Evolutionary conservation across 2,797 vertebrate species (phyloP).

Genomic region (Neostethus bicornis): DNA sequence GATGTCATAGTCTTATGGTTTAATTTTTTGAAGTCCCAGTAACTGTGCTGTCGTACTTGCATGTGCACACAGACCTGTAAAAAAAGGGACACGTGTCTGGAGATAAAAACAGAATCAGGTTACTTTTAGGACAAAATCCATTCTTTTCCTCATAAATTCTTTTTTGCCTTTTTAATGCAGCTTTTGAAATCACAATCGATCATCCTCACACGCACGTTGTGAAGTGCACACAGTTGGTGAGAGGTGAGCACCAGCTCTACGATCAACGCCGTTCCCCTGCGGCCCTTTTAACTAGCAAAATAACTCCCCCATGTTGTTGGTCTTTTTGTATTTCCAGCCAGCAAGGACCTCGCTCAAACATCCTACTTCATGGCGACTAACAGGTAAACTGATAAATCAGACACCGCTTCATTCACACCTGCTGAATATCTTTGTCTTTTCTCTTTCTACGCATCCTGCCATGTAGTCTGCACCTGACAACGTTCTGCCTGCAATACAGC

Average conservation of each 20-base stretch:
- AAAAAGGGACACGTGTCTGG: too few species aligned
- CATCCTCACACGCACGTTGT: slow-evolving; percentile 97
- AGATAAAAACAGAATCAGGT: too few species aligned
- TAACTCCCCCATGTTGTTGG: slow-evolving; percentile 35
- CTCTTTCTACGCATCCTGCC: slow-evolving; percentile 44
- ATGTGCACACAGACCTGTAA: too few species aligned
- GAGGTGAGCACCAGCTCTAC: slow-evolving; percentile 83
- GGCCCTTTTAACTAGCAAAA: neutral
- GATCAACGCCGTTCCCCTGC: neutral
- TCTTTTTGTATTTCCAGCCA: slow-evolving; percentile 85
- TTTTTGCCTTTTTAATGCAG: slow-evolving; percentile 73
- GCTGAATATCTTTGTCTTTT: slow-evolving; percentile 47
- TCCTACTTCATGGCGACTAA: slow-evolving; percentile 99
- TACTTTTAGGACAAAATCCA: too few species aligned
- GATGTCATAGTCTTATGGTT: too few species aligned
- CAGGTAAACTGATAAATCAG: slow-evolving; percentile 81
- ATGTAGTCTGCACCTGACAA: slow-evolving; percentile 95
- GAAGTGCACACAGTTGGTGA: slow-evolving; percentile 93
- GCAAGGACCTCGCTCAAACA: slow-evolving; percentile 99
- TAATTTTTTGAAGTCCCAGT: too few species aligned
- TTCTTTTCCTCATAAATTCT: slow-evolving; percentile 4
- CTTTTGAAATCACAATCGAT: slow-evolving; percentile 96
- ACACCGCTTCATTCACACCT: too few species aligned
- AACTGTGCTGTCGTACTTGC: too few species aligned
- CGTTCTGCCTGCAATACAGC: slow-evolving; percentile 98